phyloP scores from a whole-genome alignment of 2,888 invertebrate species.

The Eustalomyia histrio region DNA sequence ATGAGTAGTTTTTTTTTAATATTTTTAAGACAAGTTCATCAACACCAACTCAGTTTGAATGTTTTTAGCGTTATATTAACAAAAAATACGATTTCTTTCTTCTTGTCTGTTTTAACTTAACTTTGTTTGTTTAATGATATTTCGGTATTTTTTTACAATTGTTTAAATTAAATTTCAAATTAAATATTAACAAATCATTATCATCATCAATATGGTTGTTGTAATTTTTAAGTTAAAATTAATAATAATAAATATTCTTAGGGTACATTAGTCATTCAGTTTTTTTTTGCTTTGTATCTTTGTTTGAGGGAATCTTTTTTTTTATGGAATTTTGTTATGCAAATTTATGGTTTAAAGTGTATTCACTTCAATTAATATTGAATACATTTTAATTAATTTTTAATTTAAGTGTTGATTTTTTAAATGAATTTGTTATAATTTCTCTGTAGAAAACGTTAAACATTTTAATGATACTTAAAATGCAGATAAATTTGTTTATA shows the following conservation, averaged over 20 bases:
- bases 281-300: neutral
- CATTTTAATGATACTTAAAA: neutral
- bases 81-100: neutral
- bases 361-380: neutral
- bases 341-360: neutral
- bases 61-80: neutral
- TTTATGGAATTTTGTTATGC: neutral
- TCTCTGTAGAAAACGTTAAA: neutral
- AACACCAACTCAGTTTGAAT: neutral
- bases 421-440: neutral
- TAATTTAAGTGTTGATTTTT: neutral
- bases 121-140: constrained; percentile 3
- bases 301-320: neutral
- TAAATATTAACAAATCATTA: neutral
- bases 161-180: neutral
- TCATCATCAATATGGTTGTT: neutral
- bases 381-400: neutral
- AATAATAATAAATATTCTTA: neutral
- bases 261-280: neutral
- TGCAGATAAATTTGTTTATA: neutral
- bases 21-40: neutral
- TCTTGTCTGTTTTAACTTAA: neutral
- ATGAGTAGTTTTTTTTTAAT: neutral
- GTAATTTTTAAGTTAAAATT: neutral
- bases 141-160: neutral